phyloP scores from a whole-genome alignment of 1,140 invertebrate species.

The Bilobella aurantiaca region DNA sequence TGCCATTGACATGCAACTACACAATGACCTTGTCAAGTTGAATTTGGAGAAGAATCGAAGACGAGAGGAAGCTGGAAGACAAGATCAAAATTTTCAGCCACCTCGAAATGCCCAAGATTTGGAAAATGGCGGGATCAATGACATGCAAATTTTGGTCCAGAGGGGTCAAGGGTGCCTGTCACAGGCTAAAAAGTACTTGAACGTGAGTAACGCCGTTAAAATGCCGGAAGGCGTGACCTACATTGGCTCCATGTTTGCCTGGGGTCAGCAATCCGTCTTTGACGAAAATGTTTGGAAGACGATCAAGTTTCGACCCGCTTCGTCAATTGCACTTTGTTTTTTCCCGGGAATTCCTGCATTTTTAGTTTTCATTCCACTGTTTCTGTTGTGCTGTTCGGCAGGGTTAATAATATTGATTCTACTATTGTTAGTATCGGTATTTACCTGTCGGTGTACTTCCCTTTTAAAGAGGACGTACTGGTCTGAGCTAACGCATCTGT shows the following conservation, averaged over 20 bases:
- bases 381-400: too few relatives aligned
- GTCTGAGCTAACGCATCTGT: too few relatives aligned
- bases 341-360: neutral
- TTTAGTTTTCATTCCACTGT: too few relatives aligned
- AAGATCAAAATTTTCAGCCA: neutral
- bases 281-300: neutral
- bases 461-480: too few relatives aligned
- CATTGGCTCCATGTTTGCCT: constrained; percentile 1
- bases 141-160: neutral
- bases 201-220: neutral
- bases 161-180: neutral
- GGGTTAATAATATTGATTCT: too few relatives aligned
- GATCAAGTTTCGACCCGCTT: neutral
- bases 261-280: neutral
- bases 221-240: neutral
- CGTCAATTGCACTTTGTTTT: neutral
- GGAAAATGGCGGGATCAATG: neutral
- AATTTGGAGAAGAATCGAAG: neutral
- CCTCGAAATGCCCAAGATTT: neutral
- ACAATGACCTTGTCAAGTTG: neutral
- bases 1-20: constrained; percentile 1
- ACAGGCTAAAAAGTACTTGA: neutral
- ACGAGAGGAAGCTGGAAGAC: neutral
- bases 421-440: too few relatives aligned
- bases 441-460: too few relatives aligned